Conservation (phyloP, 2,888 invertebrate species). For the Pelosia muscerda region DNA sequence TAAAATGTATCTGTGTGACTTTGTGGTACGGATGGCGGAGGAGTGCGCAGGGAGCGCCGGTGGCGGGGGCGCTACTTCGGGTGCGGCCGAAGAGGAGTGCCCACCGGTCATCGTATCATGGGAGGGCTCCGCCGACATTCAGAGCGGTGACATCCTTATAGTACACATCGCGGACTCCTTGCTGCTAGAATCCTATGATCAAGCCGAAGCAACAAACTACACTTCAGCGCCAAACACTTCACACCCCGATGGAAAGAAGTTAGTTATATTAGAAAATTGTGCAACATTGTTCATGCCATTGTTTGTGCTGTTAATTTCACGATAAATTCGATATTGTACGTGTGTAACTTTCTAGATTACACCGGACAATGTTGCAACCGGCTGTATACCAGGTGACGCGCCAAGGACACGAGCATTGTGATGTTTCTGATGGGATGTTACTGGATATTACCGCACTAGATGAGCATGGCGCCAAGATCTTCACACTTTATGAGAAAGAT, state of each 20-base stretch:
- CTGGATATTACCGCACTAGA: slow-evolving; percentile 90
- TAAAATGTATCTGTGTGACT: slow-evolving; percentile 59
- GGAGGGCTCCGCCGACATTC: slow-evolving; percentile 90
- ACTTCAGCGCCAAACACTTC: slow-evolving; percentile 65
- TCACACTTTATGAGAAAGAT: slow-evolving; percentile 91
- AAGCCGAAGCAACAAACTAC: slow-evolving; percentile 62
- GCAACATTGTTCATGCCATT: slow-evolving; percentile 17
- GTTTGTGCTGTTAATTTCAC: slow-evolving; percentile 38
- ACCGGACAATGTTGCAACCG: slow-evolving; percentile 85
- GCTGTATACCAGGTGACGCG: slow-evolving; percentile 91
- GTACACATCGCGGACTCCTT: slow-evolving; percentile 90
- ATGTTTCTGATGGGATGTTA: slow-evolving; percentile 89
- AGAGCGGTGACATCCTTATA: slow-evolving; percentile 90
- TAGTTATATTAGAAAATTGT: slow-evolving; percentile 44
- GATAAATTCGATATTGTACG: slow-evolving; percentile 26
- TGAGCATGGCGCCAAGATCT: slow-evolving; percentile 88
- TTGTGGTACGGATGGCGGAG: slow-evolving; percentile 78
- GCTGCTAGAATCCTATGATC: slow-evolving; percentile 75
- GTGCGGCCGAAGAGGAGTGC: slow-evolving; percentile 80
- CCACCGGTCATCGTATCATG: slow-evolving; percentile 88
- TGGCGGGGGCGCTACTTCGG: slow-evolving; percentile 42
- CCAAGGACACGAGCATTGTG: slow-evolving; percentile 90
- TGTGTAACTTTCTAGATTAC: slow-evolving; percentile 72
- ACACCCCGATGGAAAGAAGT: slow-evolving; percentile 70
- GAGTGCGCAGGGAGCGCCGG: slow-evolving; percentile 66